phyloP scores from a whole-genome alignment of 64 coral and sea anemone genomes.

The Stylophora pistillata region DNA sequence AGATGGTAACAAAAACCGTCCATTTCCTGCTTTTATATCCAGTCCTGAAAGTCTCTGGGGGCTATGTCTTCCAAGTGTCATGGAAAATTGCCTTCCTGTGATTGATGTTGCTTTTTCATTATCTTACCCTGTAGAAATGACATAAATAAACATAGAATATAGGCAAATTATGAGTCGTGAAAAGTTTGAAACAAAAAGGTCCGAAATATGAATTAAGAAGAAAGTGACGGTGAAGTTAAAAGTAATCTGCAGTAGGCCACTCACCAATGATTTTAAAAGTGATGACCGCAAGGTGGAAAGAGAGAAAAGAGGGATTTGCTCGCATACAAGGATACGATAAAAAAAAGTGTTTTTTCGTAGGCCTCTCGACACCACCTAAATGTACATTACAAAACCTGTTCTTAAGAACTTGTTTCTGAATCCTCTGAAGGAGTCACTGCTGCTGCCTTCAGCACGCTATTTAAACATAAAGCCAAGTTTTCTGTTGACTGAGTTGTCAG shows the following conservation, averaged over 20 bases:
- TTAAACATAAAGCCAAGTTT: constrained; percentile 25
- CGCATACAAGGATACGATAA: no score
- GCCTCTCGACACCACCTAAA: no score
- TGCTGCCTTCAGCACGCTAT: constrained; percentile 4
- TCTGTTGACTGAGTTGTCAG: background rate
- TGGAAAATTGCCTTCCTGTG: background rate
- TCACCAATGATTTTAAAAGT: no score
- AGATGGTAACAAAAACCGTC: background rate
- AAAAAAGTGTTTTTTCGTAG: no score
- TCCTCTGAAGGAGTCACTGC: background rate
- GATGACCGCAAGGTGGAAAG: no score
- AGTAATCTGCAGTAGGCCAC: no score
- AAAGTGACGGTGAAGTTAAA: no score
- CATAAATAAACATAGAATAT: background rate
- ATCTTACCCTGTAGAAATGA: background rate
- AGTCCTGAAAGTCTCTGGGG: background rate
- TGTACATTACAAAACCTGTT: background rate
- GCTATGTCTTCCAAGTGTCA: background rate
- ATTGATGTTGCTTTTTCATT: background rate
- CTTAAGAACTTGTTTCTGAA: background rate
- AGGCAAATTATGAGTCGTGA: no score
- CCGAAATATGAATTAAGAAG: no score
- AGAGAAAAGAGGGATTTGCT: no score
- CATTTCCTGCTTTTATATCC: background rate
- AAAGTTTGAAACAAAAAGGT: no score